phyloP scores from a whole-genome alignment of 2,113 vertebrate species.

The Trematocara stigmaticum region DNA sequence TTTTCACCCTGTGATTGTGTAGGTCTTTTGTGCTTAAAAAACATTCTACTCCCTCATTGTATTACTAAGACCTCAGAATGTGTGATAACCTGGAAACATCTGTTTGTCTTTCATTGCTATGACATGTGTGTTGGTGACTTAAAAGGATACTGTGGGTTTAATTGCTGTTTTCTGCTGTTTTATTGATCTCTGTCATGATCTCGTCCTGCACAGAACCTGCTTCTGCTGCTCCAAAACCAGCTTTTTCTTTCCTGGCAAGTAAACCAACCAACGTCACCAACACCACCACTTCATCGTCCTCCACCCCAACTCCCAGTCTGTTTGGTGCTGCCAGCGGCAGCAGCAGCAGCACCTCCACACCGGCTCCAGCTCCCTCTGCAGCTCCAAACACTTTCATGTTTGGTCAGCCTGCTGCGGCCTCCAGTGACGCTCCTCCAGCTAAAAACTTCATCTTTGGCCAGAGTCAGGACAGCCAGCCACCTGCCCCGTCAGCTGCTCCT shows the following conservation, averaged over 20 bases:
- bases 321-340: conserved; percentile 72
- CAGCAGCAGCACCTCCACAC: conserved; percentile 46
- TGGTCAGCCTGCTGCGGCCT: conserved; percentile 72
- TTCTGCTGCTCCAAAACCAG: conserved; percentile 67
- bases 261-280: conserved; percentile 61
- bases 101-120: not conserved
- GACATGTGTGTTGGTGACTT: not conserved
- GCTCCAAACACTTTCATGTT: conserved; percentile 77
- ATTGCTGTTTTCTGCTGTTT: not conserved
- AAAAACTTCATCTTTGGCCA: conserved; percentile 83
- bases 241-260: conserved; percentile 80
- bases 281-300: conserved; percentile 59
- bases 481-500: conserved; percentile 60
- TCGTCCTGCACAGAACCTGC: conserved; percentile 60
- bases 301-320: conserved; percentile 54
- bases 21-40: not conserved
- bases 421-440: conserved; percentile 69
- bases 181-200: not conserved
- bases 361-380: conserved; percentile 26
- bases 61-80: not conserved
- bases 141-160: not conserved
- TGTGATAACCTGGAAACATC: not conserved
- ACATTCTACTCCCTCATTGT: not conserved
- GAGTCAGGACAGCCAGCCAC: conserved; percentile 78
- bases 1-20: not conserved